These are phyloP conservation scores for Pelobates cultripes DNA, from an alignment of 2,797 vertebrate species.

Conservation along the genomic window DNA sequence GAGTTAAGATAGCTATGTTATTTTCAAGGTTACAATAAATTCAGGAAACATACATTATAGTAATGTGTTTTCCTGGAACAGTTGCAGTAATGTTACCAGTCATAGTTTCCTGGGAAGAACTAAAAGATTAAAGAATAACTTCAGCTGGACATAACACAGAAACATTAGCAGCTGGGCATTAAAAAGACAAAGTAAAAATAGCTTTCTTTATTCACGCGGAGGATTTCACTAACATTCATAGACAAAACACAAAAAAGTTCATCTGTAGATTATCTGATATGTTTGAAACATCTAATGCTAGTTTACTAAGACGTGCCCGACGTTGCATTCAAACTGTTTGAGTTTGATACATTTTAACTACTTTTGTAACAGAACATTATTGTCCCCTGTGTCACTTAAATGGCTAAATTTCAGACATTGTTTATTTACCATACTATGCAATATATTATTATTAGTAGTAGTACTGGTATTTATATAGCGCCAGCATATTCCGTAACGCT, in stretches of 20 bases:
- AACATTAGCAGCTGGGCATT: constrained; percentile 10
- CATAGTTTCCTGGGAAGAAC: constrained; percentile 10
- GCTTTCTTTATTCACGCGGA: not conserved
- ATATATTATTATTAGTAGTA: too few species aligned
- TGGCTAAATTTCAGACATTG: too few species aligned
- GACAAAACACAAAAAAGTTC: not conserved
- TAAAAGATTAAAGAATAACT: constrained; percentile 24
- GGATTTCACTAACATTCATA: not conserved
- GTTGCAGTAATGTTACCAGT: constrained; percentile 6
- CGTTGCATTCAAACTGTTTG: too few species aligned
- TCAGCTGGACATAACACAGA: constrained; percentile 12
- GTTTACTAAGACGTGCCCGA: not conserved
- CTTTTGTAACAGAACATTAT: too few species aligned
- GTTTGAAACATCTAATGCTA: not conserved
- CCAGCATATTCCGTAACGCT: too few species aligned
- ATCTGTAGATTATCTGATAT: not conserved
- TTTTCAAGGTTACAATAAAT: not conserved
- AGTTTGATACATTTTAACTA: too few species aligned
- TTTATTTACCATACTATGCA: too few species aligned
- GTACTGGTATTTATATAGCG: too few species aligned
- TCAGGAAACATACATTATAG: not conserved
- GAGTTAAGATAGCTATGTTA: not conserved
- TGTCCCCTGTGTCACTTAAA: too few species aligned
- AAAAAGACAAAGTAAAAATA: not conserved
- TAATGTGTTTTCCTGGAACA: not conserved